phyloP scores from a whole-genome alignment of 2,888 invertebrate species.

The Ptychoptera albimana region DNA sequence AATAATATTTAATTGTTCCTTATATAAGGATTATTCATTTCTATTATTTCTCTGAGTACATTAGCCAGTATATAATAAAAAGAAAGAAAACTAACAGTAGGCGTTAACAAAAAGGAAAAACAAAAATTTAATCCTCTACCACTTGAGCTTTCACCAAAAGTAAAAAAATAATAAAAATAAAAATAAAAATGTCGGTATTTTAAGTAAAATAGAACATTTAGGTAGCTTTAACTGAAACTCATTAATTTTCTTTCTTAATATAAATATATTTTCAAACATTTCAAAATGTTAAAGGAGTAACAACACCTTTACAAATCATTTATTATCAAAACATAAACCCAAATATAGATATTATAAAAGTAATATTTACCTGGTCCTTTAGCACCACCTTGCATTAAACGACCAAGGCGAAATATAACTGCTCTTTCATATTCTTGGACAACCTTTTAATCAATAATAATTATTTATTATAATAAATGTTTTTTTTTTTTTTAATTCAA shows the following conservation, averaged over 20 bases:
- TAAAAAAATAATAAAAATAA: too few relatives aligned
- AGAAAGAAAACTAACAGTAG: too few relatives aligned
- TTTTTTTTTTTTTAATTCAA: too few relatives aligned
- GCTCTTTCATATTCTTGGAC: slow-evolving; percentile 93
- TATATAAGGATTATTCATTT: too few relatives aligned
- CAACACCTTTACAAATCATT: not conserved
- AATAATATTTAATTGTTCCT: too few relatives aligned
- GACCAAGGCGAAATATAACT: slow-evolving; percentile 83
- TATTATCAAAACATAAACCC: not conserved
- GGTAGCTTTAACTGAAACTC: not conserved
- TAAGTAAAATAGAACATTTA: not conserved
- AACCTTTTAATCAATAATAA: slow-evolving; percentile 40
- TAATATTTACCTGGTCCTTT: slow-evolving; percentile 71
- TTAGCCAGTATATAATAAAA: too few relatives aligned
- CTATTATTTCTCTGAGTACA: not conserved
- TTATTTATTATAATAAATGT: not conserved
- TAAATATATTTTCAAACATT: not conserved
- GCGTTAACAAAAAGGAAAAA: too few relatives aligned
- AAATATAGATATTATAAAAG: not conserved
- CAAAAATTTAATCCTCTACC: too few relatives aligned
- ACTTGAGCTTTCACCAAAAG: too few relatives aligned
- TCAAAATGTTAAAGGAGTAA: too few relatives aligned
- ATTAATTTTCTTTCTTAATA: not conserved
- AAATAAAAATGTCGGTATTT: too few relatives aligned
- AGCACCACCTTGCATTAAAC: slow-evolving; percentile 78